Conservation (phyloP, 2,888 invertebrate species). For the Chouioia cunea region DNA sequence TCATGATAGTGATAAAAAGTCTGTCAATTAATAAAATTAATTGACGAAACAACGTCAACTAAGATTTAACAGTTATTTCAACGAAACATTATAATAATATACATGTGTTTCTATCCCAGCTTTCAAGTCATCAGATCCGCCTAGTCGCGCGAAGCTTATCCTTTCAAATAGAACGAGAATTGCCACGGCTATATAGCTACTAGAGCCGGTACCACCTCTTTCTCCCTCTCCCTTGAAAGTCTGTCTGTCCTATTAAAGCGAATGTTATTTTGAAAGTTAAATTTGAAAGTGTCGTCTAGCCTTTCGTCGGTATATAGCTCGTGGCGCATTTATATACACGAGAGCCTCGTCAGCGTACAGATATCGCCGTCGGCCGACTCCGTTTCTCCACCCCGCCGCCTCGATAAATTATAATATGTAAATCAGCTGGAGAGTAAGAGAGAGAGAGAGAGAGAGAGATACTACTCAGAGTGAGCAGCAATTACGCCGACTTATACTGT, state of each 20-base stretch:
- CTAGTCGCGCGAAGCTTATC: constrained; percentile 8
- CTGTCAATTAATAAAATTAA: too few species aligned
- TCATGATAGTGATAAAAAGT: too few species aligned
- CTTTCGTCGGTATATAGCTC: constrained; percentile 27
- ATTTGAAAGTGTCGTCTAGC: constrained; percentile 38
- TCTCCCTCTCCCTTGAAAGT: too few species aligned
- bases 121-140: too few species aligned
- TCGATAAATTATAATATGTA: constrained; percentile 63
- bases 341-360: constrained; percentile 21
- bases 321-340: constrained; percentile 9
- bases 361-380: constrained; percentile 31
- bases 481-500: constrained; percentile 61
- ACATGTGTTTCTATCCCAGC: too few species aligned
- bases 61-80: too few species aligned
- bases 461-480: too few species aligned
- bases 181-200: constrained; percentile 14
- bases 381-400: constrained; percentile 37
- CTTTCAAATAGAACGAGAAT: neutral
- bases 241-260: constrained; percentile 1
- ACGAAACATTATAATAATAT: too few species aligned
- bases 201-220: too few species aligned
- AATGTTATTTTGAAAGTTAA: constrained; percentile 43
- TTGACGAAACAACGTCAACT: too few species aligned
- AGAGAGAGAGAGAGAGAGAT: constrained; percentile 40
- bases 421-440: constrained; percentile 47